A percentile compares a stretch with the other conserved stretches of the same genome.
These are phyloP conservation scores for Tor tambroides DNA, from an alignment of 2,113 vertebrate genomes.

Conservation along the genomic window DNA sequence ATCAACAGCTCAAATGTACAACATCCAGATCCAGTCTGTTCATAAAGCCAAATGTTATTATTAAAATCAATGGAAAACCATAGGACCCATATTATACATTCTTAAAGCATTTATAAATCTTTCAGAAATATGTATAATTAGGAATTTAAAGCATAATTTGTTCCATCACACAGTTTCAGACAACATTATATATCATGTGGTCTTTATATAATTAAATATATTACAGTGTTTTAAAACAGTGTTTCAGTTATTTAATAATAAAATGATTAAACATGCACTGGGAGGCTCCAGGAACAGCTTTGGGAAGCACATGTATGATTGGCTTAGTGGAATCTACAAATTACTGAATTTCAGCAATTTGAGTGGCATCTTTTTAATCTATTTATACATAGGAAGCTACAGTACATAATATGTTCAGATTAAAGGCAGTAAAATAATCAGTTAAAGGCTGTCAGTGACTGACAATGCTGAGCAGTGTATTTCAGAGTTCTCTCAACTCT, in stretches of 20 bases:
- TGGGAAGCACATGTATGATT: background rate
- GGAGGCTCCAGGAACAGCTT: background rate
- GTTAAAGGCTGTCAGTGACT: background rate
- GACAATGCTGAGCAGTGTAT: background rate
- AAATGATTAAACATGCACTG: background rate
- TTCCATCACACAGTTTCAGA: background rate
- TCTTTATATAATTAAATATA: background rate
- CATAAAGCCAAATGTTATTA: background rate
- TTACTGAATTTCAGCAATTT: background rate
- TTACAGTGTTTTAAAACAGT: background rate
- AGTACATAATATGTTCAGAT: background rate
- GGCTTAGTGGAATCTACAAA: background rate
- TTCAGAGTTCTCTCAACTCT: background rate
- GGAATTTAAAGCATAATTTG: background rate
- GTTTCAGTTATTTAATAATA: background rate
- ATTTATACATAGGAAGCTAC: background rate
- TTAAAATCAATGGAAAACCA: background rate
- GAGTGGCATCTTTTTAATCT: background rate
- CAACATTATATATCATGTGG: background rate
- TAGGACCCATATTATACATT: background rate
- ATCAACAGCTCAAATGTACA: constrained; percentile 2
- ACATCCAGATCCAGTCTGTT: background rate
- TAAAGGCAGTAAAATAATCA: background rate
- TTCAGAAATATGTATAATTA: background rate
- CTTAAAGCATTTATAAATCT: background rate